Evolutionary conservation across 92 coral and sea anemone species (phyloP).

Genomic region (Phymanthus crucifer): DNA sequence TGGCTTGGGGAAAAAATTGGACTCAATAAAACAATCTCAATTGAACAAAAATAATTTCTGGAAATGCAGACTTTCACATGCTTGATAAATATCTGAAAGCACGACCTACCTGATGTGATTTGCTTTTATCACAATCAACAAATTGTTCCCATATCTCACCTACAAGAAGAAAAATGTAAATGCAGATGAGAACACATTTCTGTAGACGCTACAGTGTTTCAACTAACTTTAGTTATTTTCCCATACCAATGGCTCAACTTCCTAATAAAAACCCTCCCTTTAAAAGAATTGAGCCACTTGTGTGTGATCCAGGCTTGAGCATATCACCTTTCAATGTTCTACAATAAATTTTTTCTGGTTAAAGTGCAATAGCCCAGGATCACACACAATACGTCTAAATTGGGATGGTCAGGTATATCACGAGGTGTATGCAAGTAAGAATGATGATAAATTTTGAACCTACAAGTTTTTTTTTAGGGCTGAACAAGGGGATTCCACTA

Average conservation of each 20-base stretch:
- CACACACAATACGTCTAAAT: slow-evolving; percentile 14
- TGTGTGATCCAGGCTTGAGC: neutral
- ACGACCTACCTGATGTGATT: slow-evolving; percentile 86
- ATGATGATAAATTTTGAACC: slow-evolving; percentile 28
- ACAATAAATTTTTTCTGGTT: neutral
- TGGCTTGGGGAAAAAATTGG: no score
- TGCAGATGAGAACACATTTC: neutral
- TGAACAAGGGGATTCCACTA: neutral
- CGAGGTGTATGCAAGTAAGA: slow-evolving; percentile 23
- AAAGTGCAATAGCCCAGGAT: slow-evolving; percentile 15
- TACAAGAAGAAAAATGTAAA: slow-evolving; percentile 15
- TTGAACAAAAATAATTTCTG: no score
- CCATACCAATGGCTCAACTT: slow-evolving; percentile 35
- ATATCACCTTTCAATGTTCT: neutral
- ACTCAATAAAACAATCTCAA: no score
- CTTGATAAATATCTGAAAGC: neutral
- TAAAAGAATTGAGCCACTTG: slow-evolving; percentile 27
- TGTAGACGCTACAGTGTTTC: slow-evolving; percentile 13
- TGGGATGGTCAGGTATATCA: slow-evolving; percentile 37
- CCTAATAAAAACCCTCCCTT: slow-evolving; percentile 14
- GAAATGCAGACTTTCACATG: no score
- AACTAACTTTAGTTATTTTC: slow-evolving; percentile 9
- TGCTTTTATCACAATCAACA: slow-evolving; percentile 86
- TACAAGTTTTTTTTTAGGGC: neutral
- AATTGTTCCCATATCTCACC: slow-evolving; percentile 85